Evolutionary conservation across 2,113 vertebrate species (phyloP).

Genomic region (Triplophysa tibetana): DNA sequence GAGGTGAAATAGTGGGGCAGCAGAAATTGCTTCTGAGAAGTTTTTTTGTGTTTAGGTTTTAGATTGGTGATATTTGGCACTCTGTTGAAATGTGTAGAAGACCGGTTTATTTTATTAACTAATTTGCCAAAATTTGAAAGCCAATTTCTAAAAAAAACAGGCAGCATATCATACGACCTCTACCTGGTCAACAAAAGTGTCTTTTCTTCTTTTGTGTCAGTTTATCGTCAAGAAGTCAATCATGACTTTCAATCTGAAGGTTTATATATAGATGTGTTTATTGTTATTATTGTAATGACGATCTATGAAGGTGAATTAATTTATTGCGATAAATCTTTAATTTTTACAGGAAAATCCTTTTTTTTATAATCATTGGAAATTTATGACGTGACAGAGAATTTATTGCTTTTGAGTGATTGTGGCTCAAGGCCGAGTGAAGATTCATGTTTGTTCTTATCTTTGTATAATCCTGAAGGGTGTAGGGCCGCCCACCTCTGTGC

Average conservation of each 20-base stretch:
- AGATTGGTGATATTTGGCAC: constrained; percentile 3
- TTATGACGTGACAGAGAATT: constrained; percentile 61
- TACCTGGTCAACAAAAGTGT: constrained; percentile 54
- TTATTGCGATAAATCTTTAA: constrained; percentile 80
- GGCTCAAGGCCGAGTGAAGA: constrained; percentile 31
- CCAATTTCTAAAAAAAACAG: constrained; percentile 36
- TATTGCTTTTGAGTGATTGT: constrained; percentile 53
- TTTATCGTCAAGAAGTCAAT: constrained; percentile 65
- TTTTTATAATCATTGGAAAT: constrained; percentile 73
- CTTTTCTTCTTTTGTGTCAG: constrained; percentile 56
- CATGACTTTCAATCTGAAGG: constrained; percentile 63
- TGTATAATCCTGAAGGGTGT: constrained; percentile 41
- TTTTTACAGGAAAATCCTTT: constrained; percentile 73
- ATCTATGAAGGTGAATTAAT: constrained; percentile 78
- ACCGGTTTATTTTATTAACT: constrained; percentile 35
- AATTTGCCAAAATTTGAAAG: constrained; percentile 50
- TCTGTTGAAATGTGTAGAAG: constrained; percentile 22
- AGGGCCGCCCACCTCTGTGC: constrained; percentile 53
- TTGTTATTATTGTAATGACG: constrained; percentile 68
- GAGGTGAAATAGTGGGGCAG: not conserved
- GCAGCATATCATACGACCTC: constrained; percentile 49
- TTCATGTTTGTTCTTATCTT: constrained; percentile 14
- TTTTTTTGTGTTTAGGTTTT: constrained; percentile 9
- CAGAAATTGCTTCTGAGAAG: not conserved
- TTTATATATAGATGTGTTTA: constrained; percentile 70